Evolutionary conservation across 2,888 invertebrate genomes (phyloP), one percentile per base, ranked within the genome.

Genomic region (Apeira syringaria): DNA sequence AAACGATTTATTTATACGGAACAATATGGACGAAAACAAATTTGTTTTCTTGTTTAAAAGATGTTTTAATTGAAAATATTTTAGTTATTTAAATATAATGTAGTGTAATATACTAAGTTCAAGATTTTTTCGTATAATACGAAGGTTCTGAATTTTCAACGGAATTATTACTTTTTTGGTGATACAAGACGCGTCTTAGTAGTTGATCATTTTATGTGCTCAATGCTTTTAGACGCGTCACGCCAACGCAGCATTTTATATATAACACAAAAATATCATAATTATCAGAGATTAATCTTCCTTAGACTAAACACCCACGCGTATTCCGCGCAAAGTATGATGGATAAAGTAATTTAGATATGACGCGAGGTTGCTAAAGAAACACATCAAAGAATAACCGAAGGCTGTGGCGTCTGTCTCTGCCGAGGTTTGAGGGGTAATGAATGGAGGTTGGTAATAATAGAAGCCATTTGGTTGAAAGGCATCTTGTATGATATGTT

Each of bases 261-360:
- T 20, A 5, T 20, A 5, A 20, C 1, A 20, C 20, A 20, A 20
- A 20, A 20, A 20, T 7, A 5, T 6, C 20, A 2, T 20, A 20
- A 7, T 20, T 20, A 7, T 22, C 37, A 18, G 24, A 38, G 10
- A 44, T 44, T 44, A 38, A 44, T 44, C 44, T 33, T 44, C 33
- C 18, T 38, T 24, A 38, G 22, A 33, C 28, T 32, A 22, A 38
- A 44, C 44, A 25, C 44, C 38, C 25, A 33, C 43, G 37, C 44
- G 29, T 32, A 31, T 5, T 2, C 9, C 4, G 20, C 20, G 20
- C 49, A 41, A 49, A 49, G 49, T 47, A 44, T 49, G 41, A 49
- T 47, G 49, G 47, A 49, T 53, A 44, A 42, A 47, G 47, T 53
- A 44, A 53, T 53, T 49, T 49, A 45, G 44, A 49, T 44, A 41